Conservation (phyloP, 2,888 invertebrate genomes). For the Auanema sp. region DNA sequence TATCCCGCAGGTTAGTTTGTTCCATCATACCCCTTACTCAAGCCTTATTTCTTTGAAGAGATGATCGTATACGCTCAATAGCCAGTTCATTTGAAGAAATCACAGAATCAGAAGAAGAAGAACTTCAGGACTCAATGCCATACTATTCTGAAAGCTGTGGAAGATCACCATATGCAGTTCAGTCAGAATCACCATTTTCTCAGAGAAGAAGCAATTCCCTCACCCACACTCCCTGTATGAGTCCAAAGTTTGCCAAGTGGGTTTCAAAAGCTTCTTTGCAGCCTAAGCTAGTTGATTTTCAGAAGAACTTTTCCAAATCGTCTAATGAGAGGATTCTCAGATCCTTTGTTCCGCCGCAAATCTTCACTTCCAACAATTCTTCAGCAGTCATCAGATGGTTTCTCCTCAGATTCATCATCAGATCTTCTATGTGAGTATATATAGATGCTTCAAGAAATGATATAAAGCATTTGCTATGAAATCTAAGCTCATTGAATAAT, state of each 20-base stretch:
- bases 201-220: constrained; percentile 20
- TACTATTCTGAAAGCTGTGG: constrained; percentile 12
- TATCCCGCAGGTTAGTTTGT: constrained; percentile 5
- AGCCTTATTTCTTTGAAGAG: constrained; percentile 12
- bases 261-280: constrained; percentile 5
- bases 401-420: constrained; percentile 26
- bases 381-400: constrained; percentile 7
- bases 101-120: constrained; percentile 41
- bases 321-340: constrained; percentile 38
- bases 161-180: constrained; percentile 19
- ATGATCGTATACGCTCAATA: constrained; percentile 31
- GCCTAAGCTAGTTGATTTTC: constrained; percentile 6
- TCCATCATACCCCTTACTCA: neutral
- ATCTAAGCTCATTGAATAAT: no score
- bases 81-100: constrained; percentile 43
- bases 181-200: constrained; percentile 17
- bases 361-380: constrained; percentile 32
- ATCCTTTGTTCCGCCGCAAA: constrained; percentile 36
- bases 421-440: constrained; percentile 26
- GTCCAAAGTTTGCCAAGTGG: constrained; percentile 17
- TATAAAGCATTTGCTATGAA: constrained; percentile 2
- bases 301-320: constrained; percentile 36
- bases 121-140: constrained; percentile 27
- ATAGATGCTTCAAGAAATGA: no score
- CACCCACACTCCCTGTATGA: constrained; percentile 15